These are phyloP conservation scores for Cyclina sinensis DNA, from an alignment of 1,140 invertebrate species.

Conservation along the genomic window DNA sequence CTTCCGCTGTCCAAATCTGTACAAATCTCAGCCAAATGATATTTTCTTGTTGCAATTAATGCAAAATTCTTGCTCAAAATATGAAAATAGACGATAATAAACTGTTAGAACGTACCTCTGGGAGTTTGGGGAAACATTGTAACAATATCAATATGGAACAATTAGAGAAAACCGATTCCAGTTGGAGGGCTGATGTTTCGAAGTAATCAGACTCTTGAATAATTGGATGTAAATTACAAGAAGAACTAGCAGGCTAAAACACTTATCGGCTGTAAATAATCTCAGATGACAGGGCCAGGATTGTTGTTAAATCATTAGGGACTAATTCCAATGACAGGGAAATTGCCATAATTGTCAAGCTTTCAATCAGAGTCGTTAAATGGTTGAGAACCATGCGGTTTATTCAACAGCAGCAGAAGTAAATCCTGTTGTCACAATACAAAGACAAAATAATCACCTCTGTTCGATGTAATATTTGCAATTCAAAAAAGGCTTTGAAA, in stretches of 20 bases:
- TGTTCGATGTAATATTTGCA: too few species aligned
- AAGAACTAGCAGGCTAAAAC: neutral
- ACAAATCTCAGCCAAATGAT: neutral
- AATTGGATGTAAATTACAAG: slow-evolving; percentile 18
- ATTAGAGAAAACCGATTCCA: neutral
- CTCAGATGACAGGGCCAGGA: neutral
- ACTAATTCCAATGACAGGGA: slow-evolving; percentile 18
- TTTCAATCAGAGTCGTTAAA: neutral
- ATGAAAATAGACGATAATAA: neutral
- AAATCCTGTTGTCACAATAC: neutral
- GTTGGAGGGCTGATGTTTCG: neutral
- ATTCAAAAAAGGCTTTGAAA: too few species aligned
- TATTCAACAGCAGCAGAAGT: neutral
- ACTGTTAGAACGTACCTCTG: neutral
- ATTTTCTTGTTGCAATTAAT: neutral
- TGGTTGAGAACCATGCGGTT: neutral
- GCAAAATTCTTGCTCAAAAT: neutral
- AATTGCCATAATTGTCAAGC: slow-evolving; percentile 23
- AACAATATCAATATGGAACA: neutral
- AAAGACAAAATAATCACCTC: neutral
- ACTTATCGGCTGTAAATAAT: slow-evolving; percentile 25
- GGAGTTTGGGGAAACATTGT: neutral
- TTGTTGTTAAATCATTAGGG: slow-evolving; percentile 14
- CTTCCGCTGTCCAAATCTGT: neutral
- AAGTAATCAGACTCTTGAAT: neutral